Evolutionary conservation across 2,113 vertebrate genomes (phyloP).

Genomic region (Phyllostomus discolor): DNA sequence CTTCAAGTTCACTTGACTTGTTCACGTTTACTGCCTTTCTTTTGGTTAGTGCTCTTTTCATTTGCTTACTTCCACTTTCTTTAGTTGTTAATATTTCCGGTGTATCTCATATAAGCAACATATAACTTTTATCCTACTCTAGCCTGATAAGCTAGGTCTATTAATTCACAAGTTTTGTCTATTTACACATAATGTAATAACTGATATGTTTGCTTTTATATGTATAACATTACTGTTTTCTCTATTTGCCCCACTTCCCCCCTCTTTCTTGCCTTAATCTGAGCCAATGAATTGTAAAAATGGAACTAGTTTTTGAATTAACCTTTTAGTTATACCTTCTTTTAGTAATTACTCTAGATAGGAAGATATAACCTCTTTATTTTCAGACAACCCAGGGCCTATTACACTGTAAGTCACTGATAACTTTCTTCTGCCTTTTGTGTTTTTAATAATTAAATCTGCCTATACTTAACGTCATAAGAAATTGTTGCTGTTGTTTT

Average conservation of each 20-base stretch:
- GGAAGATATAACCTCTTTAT: neutral
- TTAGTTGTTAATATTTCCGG: neutral
- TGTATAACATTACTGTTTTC: neutral
- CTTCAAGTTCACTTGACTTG: neutral
- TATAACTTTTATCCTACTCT: neutral
- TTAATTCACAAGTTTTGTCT: neutral
- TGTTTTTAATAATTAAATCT: conserved; percentile 18
- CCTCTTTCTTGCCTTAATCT: neutral
- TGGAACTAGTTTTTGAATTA: neutral
- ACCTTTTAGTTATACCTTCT: neutral
- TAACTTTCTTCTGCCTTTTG: neutral
- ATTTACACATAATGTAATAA: neutral
- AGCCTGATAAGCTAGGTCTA: neutral
- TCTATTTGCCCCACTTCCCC: neutral
- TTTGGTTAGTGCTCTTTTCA: neutral
- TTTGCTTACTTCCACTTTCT: neutral
- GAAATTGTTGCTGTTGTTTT: neutral
- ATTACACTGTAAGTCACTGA: neutral
- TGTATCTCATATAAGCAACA: neutral
- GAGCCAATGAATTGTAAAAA: neutral
- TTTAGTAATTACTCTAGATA: neutral
- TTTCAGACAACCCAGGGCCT: neutral
- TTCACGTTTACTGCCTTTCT: neutral
- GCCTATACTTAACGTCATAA: neutral
- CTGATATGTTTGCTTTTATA: neutral